Evolutionary conservation across 2,888 invertebrate species (phyloP).

Genomic region (Zonitis immaculata): DNA sequence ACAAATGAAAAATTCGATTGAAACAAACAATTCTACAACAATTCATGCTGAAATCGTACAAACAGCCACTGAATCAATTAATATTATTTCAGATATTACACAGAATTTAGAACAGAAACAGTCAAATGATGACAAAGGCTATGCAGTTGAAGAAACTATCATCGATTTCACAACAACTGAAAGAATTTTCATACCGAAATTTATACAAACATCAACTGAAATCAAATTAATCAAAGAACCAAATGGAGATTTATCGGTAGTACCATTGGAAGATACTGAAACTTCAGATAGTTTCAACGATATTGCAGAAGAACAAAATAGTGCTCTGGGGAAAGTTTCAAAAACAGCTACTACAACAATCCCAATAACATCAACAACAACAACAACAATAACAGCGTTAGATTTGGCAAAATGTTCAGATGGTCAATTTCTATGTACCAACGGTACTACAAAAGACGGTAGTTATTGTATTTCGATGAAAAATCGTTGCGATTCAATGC

Average conservation of each 20-base stretch:
- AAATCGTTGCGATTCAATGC: constrained; percentile 55
- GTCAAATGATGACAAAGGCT: constrained; percentile 15
- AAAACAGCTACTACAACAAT: constrained; percentile 2
- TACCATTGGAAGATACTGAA: constrained; percentile 28
- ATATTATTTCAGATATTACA: constrained; percentile 18
- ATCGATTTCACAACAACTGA: constrained; percentile 40
- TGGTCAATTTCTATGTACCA: constrained; percentile 57
- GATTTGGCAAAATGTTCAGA: constrained; percentile 45
- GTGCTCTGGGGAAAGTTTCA: constrained; percentile 33
- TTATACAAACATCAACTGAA: constrained; percentile 18
- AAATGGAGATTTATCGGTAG: constrained; percentile 33
- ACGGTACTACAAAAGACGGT: constrained; percentile 57
- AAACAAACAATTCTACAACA: constrained; percentile 14
- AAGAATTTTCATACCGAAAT: constrained; percentile 29
- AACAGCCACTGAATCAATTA: constrained; percentile 33
- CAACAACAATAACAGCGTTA: constrained; percentile 6
- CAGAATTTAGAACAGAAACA: constrained; percentile 6
- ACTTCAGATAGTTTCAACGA: constrained; percentile 30
- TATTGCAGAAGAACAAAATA: constrained; percentile 36
- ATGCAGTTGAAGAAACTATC: constrained; percentile 38
- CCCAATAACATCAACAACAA: no score
- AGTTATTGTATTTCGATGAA: constrained; percentile 53
- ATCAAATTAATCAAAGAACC: constrained; percentile 4
- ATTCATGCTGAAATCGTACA: constrained; percentile 35
- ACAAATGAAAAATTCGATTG: constrained; percentile 9